Conservation (phyloP, 2,797 vertebrate species). For the Tiaroga cobitis region DNA sequence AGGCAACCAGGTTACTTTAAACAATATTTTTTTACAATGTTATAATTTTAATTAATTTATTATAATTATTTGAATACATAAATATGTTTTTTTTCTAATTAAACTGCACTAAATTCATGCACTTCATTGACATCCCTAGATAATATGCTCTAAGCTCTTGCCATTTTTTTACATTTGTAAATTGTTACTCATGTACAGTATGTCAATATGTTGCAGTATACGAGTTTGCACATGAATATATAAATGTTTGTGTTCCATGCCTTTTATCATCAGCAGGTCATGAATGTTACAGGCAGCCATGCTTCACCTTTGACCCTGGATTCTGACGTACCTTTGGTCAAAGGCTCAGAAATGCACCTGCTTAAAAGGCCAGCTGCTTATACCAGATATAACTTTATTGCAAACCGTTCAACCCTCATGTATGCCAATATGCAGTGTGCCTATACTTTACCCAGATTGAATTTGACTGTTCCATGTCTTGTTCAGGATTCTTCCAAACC, state of each 20-base stretch:
- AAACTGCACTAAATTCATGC: neutral
- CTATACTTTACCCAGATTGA: neutral
- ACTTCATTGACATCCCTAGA: neutral
- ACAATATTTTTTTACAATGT: too few species aligned
- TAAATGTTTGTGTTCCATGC: conserved; percentile 13
- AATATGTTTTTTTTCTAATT: neutral
- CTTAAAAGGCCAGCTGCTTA: conserved; percentile 23
- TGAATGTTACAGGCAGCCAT: conserved; percentile 4
- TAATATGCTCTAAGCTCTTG: neutral
- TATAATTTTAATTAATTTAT: too few species aligned
- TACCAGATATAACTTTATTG: conserved; percentile 41
- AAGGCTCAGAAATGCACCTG: conserved; percentile 7
- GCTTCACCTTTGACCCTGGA: conserved; percentile 33
- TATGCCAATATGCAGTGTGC: too few species aligned
- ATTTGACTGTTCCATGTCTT: neutral
- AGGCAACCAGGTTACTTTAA: neutral
- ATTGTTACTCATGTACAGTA: neutral
- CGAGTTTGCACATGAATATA: neutral
- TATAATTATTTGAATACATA: neutral
- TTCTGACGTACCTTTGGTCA: neutral
- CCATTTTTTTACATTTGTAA: neutral
- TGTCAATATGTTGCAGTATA: neutral
- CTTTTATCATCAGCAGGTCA: neutral
- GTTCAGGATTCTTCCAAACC: neutral
- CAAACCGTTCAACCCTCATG: neutral